Evolutionary conservation across 2,797 vertebrate species (phyloP), one percentile per base, ranked within the genome.

Genomic region (Glyptemys insculpta): DNA sequence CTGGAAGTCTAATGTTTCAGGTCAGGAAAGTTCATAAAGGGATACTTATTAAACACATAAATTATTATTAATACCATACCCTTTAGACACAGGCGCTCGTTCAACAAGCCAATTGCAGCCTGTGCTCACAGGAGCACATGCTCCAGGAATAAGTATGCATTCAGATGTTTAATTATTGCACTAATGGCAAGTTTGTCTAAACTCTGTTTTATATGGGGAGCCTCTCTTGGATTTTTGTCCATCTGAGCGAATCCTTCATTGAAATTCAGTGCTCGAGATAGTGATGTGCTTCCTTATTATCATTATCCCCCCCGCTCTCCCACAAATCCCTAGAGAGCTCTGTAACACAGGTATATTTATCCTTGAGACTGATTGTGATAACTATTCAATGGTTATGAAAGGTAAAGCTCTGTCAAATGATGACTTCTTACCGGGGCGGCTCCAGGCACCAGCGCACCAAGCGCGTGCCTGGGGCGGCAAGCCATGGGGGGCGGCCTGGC

Each of bases 371-470:
- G 41, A 50, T 44, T 91, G 50, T 80, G 37, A 50, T 37, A 68
- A 62, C n/a, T 50, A 10, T 7, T 49, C 0, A 0, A 14, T 34
- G 2, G 12, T 54, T 85, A 76, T 4, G 31, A 72, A 12, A 56
- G 44, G 50, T 72, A 85, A 93, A 8, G 5, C 9, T 3, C 14
- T 91, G 91, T 27, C n/a, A 94, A 44, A 44, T 56, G 53, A 84
- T 59, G 59, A 4, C 15, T 93, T 88, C 88, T 79, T 8, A 44
- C 44, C 44, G 8, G 44, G 44, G 44, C 44, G 2, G 44, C 44
- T 44, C 44, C 44, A 44, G 2, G 44, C 44, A 44, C 44, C 44
- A 44, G 44, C 44, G 44, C 44, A 44, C 44, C 44, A 44, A 44
- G 44, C 8, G 44, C 44, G 44, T 44, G 44, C 44, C 44, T 44